Percentiles rank a stretch among this genome's conserved stretches.
Evolutionary conservation across 2,888 invertebrate species (phyloP).

Genomic region (Ophion ventricosus): DNA sequence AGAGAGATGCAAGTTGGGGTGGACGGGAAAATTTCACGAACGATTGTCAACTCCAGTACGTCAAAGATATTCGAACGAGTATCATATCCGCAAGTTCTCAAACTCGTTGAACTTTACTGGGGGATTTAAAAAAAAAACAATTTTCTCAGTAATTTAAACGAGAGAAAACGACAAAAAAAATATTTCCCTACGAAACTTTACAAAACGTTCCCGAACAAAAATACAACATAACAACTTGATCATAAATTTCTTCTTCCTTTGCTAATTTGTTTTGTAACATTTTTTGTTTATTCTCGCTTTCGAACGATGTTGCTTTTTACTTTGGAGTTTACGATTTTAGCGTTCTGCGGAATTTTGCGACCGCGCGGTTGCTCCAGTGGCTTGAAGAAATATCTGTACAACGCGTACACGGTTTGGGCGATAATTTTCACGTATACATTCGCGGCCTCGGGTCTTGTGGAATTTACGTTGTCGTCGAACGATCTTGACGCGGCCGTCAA

Average conservation of each 20-base stretch:
- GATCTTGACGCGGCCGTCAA: conserved; percentile 33
- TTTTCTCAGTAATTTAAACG: too few relatives aligned
- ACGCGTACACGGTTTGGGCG: conserved; percentile 32
- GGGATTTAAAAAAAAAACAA: background rate
- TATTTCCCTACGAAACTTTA: too few relatives aligned
- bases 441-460: conserved; percentile 32
- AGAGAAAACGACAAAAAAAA: too few relatives aligned
- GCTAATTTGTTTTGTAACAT: background rate
- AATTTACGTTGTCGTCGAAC: conserved; percentile 11
- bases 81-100: background rate
- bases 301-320: background rate
- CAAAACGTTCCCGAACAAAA: too few relatives aligned
- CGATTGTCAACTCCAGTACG: background rate
- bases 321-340: background rate
- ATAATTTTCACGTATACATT: conserved; percentile 37
- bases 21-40: background rate
- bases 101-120: background rate
- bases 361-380: conserved; percentile 38
- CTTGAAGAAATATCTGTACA: conserved; percentile 54
- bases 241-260: too few relatives aligned
- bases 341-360: conserved; percentile 43
- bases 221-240: too few relatives aligned
- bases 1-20: too few relatives aligned
- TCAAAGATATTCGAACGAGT: background rate
- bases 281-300: too few relatives aligned